phyloP scores from a whole-genome alignment of 2,797 vertebrate genomes.

The Orestias chungarensis region DNA sequence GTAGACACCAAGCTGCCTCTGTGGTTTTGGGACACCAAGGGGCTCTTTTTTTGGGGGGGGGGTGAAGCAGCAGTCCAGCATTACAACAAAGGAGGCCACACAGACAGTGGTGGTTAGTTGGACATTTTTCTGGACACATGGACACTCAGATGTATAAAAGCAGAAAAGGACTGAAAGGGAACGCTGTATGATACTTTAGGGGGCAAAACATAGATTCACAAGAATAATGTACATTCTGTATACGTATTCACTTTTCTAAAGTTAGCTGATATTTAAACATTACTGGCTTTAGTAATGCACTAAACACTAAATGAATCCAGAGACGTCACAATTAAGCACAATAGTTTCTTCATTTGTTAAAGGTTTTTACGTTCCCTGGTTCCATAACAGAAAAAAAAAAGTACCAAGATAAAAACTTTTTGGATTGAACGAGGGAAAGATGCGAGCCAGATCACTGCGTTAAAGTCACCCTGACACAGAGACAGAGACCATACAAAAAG shows the following conservation, averaged over 20 bases:
- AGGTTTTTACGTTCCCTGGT: constrained; percentile 13
- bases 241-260: background rate
- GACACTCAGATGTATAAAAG: constrained; percentile 48
- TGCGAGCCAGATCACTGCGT: constrained; percentile 71
- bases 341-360: constrained; percentile 3
- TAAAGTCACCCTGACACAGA: constrained; percentile 78
- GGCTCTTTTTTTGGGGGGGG: constrained; percentile 75
- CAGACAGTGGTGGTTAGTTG: constrained; percentile 73
- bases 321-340: background rate
- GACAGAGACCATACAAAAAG: constrained; percentile 74
- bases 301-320: background rate
- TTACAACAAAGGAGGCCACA: constrained; percentile 81
- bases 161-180: constrained; percentile 23
- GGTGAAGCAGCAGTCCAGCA: constrained; percentile 72
- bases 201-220: background rate
- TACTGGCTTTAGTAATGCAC: background rate
- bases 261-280: background rate
- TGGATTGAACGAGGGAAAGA: constrained; percentile 47
- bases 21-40: constrained; percentile 79
- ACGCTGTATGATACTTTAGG: constrained; percentile 31
- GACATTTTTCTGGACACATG: constrained; percentile 65
- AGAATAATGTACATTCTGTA: background rate
- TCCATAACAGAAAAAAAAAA: constrained; percentile 23
- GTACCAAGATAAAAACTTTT: constrained; percentile 45
- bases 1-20: constrained; percentile 81